phyloP scores from a whole-genome alignment of 2,113 vertebrate species.

The Progne subis region DNA sequence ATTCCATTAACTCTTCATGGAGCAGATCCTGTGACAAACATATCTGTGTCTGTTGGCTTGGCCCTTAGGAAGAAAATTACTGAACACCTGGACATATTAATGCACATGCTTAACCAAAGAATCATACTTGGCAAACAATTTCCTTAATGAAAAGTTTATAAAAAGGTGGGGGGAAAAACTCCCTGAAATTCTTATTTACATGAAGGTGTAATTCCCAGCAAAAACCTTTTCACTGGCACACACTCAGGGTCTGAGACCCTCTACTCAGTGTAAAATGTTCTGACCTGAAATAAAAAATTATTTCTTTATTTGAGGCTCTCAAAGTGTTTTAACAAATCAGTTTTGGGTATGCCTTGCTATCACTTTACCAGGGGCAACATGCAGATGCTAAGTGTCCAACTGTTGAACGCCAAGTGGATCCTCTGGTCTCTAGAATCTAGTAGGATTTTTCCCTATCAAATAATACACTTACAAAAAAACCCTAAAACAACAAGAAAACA shows the following conservation, averaged over 20 bases:
- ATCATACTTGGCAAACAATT: background rate
- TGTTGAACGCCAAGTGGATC: background rate
- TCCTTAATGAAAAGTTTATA: background rate
- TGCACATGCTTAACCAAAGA: background rate
- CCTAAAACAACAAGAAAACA: background rate
- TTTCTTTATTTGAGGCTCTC: background rate
- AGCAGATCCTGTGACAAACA: background rate
- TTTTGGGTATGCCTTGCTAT: background rate
- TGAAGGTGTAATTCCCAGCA: background rate
- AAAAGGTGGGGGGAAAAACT: background rate
- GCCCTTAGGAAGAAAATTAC: background rate
- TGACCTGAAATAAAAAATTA: background rate
- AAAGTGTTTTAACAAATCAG: background rate
- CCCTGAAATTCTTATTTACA: background rate
- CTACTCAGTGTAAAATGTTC: background rate
- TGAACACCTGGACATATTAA: background rate
- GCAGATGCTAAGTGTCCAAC: background rate
- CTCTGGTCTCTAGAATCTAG: background rate
- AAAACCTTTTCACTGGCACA: background rate
- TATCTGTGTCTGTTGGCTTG: background rate
- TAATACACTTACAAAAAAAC: background rate
- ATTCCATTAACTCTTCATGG: background rate
- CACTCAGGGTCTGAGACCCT: background rate
- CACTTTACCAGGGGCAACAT: background rate
- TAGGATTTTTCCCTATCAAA: background rate